Percentiles rank a stretch among this genome's conserved stretches.
phyloP scores from a whole-genome alignment of 37 sponge, comb jelly and placozoan genomes.

The Hormiphora californensis region DNA sequence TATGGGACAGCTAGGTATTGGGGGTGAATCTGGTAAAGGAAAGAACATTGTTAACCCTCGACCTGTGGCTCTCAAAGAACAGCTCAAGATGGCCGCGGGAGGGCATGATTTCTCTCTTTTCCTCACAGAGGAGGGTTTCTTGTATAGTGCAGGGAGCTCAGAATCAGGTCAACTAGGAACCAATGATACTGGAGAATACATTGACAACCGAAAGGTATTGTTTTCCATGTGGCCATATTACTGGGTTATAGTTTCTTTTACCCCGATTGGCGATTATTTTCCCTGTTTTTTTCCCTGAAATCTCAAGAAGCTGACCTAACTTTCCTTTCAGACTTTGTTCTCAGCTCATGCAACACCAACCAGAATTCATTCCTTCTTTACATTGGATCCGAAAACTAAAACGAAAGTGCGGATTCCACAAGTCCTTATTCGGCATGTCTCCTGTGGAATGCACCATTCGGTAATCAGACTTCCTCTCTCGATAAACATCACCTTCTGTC shows the following conservation, averaged over 20 bases:
- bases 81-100: not conserved
- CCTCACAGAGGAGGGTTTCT: not conserved
- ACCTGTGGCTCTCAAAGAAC: not conserved
- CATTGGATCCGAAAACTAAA: not conserved
- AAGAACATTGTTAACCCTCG: not conserved
- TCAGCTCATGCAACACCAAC: not conserved
- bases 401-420: not conserved
- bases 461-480: slow-evolving; percentile 4
- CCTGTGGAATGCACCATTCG: slow-evolving; percentile 1
- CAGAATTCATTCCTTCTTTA: slow-evolving; percentile 23
- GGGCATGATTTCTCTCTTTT: slow-evolving; percentile 27
- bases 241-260: no score
- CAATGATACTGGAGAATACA: slow-evolving; percentile 44
- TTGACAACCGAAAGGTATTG: slow-evolving; percentile 25
- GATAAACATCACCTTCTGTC: no score
- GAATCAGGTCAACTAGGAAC: slow-evolving; percentile 25
- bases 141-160: slow-evolving; percentile 52
- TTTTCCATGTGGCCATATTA: no score
- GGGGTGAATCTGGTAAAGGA: not conserved
- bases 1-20: slow-evolving; percentile 48
- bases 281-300: no score
- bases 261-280: no score
- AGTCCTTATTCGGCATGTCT: not conserved
- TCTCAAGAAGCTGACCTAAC: no score
- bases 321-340: slow-evolving; percentile 36